Conservation (phyloP, 2,888 invertebrate genomes). For the Bursaphelenchus okinawaensis region DNA sequence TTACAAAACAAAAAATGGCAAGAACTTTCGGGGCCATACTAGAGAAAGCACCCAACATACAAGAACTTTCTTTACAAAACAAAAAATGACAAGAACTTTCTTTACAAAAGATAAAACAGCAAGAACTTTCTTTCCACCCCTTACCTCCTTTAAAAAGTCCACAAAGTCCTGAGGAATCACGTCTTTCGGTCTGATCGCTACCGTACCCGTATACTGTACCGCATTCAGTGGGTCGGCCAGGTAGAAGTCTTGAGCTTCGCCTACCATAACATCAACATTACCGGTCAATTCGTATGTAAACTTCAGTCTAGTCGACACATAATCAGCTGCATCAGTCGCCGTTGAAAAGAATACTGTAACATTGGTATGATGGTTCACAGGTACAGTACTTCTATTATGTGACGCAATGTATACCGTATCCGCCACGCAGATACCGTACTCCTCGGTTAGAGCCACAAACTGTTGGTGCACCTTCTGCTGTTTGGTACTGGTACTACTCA, state of each 20-base stretch:
- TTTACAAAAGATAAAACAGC: too few species aligned
- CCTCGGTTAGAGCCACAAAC: constrained; percentile 41
- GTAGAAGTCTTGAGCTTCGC: constrained; percentile 55
- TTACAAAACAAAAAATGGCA: too few species aligned
- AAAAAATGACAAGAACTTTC: too few species aligned
- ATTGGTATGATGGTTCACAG: constrained; percentile 30
- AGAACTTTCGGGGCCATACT: too few species aligned
- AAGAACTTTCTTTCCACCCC: too few species aligned
- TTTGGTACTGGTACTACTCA: constrained; percentile 37
- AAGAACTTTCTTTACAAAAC: too few species aligned
- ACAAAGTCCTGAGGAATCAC: constrained; percentile 1
- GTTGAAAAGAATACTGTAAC: constrained; percentile 42
- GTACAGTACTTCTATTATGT: constrained; percentile 5
- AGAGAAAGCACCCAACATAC: too few species aligned
- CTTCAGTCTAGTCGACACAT: constrained; percentile 18
- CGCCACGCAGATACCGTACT: constrained; percentile 46
- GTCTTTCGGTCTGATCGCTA: constrained; percentile 48
- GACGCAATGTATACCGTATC: constrained; percentile 27
- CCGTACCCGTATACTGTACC: constrained; percentile 42
- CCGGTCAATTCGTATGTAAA: constrained; percentile 5
- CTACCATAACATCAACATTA: constrained; percentile 27
- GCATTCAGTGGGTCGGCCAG: constrained; percentile 31
- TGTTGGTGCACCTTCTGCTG: constrained; percentile 38
- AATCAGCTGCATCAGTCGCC: constrained; percentile 25
- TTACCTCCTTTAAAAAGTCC: neutral